phyloP scores from a whole-genome alignment of 2,888 invertebrate species.

The Macaria liturata region DNA sequence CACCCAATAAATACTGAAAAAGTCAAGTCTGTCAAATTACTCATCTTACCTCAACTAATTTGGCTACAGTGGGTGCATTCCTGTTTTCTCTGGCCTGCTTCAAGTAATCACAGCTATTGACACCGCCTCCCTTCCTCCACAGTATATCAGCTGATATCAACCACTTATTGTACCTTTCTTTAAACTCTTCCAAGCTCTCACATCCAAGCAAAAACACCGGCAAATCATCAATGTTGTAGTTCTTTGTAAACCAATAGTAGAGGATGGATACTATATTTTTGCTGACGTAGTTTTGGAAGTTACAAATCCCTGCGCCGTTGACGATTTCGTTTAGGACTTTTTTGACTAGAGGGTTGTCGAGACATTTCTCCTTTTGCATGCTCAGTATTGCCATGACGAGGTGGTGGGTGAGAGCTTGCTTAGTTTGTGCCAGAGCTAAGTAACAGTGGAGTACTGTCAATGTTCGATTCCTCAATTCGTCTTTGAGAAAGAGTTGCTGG shows the following conservation, averaged over 20 bases:
- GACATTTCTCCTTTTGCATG: conserved; percentile 76
- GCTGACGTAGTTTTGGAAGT: conserved; percentile 59
- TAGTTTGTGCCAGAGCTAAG: conserved; percentile 77
- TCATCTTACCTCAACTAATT: conserved; percentile 37
- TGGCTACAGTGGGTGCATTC: conserved; percentile 40
- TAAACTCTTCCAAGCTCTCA: conserved; percentile 55
- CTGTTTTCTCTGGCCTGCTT: conserved; percentile 42
- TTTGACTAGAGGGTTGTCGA: conserved; percentile 64
- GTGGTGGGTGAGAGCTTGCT: conserved; percentile 74
- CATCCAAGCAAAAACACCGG: conserved; percentile 70
- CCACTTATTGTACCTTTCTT: conserved; percentile 72
- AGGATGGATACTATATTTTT: conserved; percentile 76
- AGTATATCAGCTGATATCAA: conserved; percentile 70
- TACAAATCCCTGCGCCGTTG: conserved; percentile 44
- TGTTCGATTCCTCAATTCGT: conserved; percentile 84
- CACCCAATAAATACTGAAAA: no score
- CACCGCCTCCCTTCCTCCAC: conserved; percentile 60
- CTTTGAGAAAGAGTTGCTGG: conserved; percentile 70
- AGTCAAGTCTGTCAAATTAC: no score
- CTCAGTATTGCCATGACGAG: conserved; percentile 80
- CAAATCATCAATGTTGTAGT: conserved; percentile 61
- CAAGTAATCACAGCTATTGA: conserved; percentile 52
- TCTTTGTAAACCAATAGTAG: conserved; percentile 72
- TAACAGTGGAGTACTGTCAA: conserved; percentile 83
- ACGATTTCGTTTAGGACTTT: conserved; percentile 71